Evolutionary conservation across 2,113 vertebrate genomes (phyloP), one percentile per base, ranked within the genome.

Genomic region (Litocranius walleri): DNA sequence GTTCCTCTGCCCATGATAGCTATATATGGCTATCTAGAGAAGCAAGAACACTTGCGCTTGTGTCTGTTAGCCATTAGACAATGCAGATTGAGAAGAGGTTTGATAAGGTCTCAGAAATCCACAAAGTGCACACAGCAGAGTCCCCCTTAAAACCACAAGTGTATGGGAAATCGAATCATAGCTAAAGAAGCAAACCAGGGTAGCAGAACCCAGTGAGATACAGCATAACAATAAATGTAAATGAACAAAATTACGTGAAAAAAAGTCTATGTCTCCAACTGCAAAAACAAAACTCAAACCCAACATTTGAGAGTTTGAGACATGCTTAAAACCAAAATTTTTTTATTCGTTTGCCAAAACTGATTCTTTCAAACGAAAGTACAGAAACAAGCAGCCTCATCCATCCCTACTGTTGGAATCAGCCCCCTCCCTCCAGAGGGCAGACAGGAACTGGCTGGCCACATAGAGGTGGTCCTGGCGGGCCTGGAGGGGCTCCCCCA

Each of bases 1-100:
- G 97, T 92, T 27, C 88, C 74, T 13, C 67, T 45, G 95, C 85
- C 16, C 0, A 4, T 2, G 52, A 61, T 33, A 83, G 71, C 97
- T 67, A 94, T 89, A 88, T 88, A 97, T 4, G 91, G 97, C 40
- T 45, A 91, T 80, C 77, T 62, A 61, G 61, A 91, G 95, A 94
- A 82, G 17, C 10, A 40, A 17, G 77, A 56, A 33, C 29, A 12
- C 81, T 64, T 57, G 23, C 1, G 36, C 82, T 45, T 36, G 27
- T 11, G 52, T 36, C 15, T 13, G 61, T 94, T 85, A 83, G 80
- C 74, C 61, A 94, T 54, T 54, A 71, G 71, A 40, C 64, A 40
- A 64, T 30, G 29, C 2, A 62, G 95, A 62, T 90, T 78, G 54
- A 48, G 48, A 88, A 90, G 62, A 56, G 27, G 30, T 15, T 30